Conservation (phyloP, 2,797 vertebrate species). For the Distichodus sexfasciatus region DNA sequence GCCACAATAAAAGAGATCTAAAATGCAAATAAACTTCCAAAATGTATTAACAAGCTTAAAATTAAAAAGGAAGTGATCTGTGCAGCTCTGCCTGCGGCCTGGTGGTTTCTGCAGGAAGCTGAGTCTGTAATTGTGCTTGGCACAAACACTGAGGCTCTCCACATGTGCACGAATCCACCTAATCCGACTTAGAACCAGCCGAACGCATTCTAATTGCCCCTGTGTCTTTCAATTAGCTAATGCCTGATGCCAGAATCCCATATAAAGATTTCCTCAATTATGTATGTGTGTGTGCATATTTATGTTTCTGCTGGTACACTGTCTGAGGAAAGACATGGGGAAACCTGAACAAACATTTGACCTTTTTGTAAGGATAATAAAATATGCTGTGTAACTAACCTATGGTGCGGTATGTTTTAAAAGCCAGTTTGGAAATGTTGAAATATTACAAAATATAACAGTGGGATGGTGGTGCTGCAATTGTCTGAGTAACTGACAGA, state of each 20-base stretch:
- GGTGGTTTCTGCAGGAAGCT: slow-evolving; percentile 16
- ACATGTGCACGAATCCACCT: slow-evolving; percentile 6
- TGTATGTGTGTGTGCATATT: slow-evolving; percentile 8
- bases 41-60: background rate
- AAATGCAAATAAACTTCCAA: background rate
- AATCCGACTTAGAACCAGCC: background rate
- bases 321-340: too few species aligned
- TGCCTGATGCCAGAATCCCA: background rate
- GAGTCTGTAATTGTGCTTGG: slow-evolving; percentile 5
- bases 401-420: too few species aligned
- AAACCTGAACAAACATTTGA: too few species aligned
- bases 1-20: too few species aligned
- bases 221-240: background rate
- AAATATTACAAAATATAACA: too few species aligned
- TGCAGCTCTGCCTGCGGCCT: background rate
- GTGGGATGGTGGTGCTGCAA: too few species aligned
- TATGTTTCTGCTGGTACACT: too few species aligned
- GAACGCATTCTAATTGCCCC: slow-evolving; percentile 4
- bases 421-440: too few species aligned
- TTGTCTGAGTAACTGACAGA: too few species aligned
- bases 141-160: slow-evolving; percentile 14
- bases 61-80: background rate
- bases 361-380: too few species aligned
- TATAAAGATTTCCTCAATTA: too few species aligned
- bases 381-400: too few species aligned